Conservation (phyloP, 2,797 vertebrate species). For the Pseudochaenichthys georgianus region DNA sequence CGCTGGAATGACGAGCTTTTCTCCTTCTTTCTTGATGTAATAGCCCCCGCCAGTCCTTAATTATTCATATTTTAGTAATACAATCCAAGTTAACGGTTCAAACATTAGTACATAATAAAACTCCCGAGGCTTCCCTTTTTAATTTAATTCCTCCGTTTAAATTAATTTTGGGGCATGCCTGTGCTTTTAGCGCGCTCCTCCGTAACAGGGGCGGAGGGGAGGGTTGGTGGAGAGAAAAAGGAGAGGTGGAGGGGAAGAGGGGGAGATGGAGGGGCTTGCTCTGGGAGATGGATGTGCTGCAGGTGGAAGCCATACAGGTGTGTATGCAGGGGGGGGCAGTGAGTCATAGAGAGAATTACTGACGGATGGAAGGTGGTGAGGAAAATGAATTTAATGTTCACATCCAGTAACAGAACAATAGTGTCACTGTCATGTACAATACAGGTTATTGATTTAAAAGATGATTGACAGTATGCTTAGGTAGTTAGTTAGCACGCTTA, state of each 20-base stretch:
- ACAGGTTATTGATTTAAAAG: neutral
- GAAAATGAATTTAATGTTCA: neutral
- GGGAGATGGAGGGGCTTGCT: slow-evolving; percentile 14
- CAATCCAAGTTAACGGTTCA: slow-evolving; percentile 84
- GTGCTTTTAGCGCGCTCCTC: slow-evolving; percentile 72
- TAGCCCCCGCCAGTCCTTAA: slow-evolving; percentile 82
- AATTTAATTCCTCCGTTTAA: slow-evolving; percentile 87
- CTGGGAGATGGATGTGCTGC: slow-evolving; percentile 38
- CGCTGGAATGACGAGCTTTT: slow-evolving; percentile 33
- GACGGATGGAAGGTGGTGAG: neutral
- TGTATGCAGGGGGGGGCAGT: slow-evolving; percentile 2
- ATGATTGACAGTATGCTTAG: neutral
- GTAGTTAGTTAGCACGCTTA: neutral
- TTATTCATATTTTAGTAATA: slow-evolving; percentile 87
- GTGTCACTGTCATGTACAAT: neutral
- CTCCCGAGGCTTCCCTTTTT: slow-evolving; percentile 85
- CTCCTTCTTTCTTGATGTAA: slow-evolving; percentile 63
- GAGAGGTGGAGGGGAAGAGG: neutral
- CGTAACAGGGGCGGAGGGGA: slow-evolving; percentile 38
- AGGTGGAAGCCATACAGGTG: slow-evolving; percentile 56
- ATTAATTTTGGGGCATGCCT: slow-evolving; percentile 84
- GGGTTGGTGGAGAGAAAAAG: slow-evolving; percentile 20
- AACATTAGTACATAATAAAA: slow-evolving; percentile 87
- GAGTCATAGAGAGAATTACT: neutral
- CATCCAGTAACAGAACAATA: neutral